phyloP scores from a whole-genome alignment of 2,888 invertebrate species.

The Tetanocera ferruginea region DNA sequence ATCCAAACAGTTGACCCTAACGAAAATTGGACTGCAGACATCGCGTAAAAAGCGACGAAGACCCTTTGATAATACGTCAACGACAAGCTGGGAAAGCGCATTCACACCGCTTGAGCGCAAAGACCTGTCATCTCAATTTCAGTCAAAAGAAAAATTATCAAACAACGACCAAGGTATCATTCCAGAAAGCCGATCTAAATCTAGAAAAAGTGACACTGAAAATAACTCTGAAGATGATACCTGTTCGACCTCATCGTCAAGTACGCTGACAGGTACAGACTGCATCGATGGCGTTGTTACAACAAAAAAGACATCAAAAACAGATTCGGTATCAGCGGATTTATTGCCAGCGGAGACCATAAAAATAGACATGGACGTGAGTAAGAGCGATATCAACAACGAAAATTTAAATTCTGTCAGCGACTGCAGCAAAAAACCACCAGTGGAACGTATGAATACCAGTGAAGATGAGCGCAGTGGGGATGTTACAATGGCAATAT shows the following conservation, averaged over 20 bases:
- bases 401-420: conserved; percentile 10
- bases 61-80: conserved; percentile 73
- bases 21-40: conserved; percentile 55
- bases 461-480: conserved; percentile 57
- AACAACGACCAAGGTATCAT: not conserved
- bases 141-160: not conserved
- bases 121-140: not conserved
- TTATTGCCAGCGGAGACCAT: not conserved
- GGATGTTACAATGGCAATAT: conserved; percentile 39
- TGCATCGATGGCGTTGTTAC: conserved; percentile 17
- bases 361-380: not conserved
- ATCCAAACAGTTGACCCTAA: conserved; percentile 58
- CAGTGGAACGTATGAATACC: conserved; percentile 61
- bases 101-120: conserved; percentile 45
- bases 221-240: conserved; percentile 32
- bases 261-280: conserved; percentile 31
- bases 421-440: not conserved
- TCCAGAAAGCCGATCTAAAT: not conserved
- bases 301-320: not conserved
- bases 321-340: not conserved
- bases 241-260: conserved; percentile 35
- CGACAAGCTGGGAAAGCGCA: conserved; percentile 34
- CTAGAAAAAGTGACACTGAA: not conserved
- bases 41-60: conserved; percentile 75
- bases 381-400: not conserved